phyloP scores from a whole-genome alignment of 2,113 vertebrate species.

The Sprattus sprattus region DNA sequence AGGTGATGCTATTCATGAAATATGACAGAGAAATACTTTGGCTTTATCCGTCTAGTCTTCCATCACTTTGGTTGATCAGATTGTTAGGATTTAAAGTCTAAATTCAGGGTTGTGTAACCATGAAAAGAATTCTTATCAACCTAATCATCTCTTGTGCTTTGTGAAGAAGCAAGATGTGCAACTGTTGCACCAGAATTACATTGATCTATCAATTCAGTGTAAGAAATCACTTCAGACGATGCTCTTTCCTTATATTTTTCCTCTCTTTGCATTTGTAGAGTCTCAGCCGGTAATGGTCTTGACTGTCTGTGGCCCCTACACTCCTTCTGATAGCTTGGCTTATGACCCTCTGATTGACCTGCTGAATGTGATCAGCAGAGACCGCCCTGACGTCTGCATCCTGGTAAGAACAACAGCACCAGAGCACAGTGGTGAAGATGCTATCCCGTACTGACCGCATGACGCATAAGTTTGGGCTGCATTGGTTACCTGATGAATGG shows the following conservation, averaged over 20 bases:
- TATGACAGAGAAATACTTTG: too few relatives aligned
- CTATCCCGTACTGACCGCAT: not conserved
- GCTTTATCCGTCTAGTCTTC: too few relatives aligned
- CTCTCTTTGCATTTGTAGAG: conserved; percentile 41
- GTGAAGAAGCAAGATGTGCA: too few relatives aligned
- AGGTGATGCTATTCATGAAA: too few relatives aligned
- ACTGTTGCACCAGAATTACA: too few relatives aligned
- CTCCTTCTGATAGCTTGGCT: conserved; percentile 81
- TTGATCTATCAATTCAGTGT: too few relatives aligned
- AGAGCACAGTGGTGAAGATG: not conserved
- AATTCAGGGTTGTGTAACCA: not conserved
- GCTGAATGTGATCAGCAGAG: conserved; percentile 72
- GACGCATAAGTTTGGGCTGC: too few relatives aligned
- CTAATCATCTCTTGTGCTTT: too few relatives aligned
- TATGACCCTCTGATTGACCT: conserved; percentile 88
- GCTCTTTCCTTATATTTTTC: not conserved
- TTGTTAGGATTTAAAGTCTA: too few relatives aligned
- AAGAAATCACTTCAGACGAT: not conserved
- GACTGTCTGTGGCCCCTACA: conserved; percentile 86
- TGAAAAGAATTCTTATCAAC: too few relatives aligned
- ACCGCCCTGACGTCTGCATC: conserved; percentile 84
- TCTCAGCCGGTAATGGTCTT: conserved; percentile 74
- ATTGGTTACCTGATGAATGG: not conserved
- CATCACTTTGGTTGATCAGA: too few relatives aligned
- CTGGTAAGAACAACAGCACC: conserved; percentile 71